phyloP scores from a whole-genome alignment of 2,113 vertebrate genomes.

The Phrynocephalus versicolor region DNA sequence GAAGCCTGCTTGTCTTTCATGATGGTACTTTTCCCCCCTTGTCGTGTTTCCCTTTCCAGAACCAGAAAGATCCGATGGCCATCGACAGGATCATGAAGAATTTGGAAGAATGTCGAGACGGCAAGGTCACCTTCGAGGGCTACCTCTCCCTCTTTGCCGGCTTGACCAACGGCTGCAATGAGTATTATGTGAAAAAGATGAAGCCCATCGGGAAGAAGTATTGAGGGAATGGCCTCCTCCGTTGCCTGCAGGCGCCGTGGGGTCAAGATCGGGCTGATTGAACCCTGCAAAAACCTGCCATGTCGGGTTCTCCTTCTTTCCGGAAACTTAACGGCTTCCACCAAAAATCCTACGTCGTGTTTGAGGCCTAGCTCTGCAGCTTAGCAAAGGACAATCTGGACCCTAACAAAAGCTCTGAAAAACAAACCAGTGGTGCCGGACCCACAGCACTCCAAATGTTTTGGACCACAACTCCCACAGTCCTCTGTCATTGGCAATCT shows the following conservation, averaged over 20 bases:
- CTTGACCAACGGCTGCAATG: constrained; percentile 79
- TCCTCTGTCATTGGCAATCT: no score
- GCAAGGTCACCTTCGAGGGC: constrained; percentile 73
- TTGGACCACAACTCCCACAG: no score
- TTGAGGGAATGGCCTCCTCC: accelerated
- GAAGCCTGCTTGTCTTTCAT: no score
- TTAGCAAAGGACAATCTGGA: background rate
- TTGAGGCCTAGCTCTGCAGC: constrained; percentile 1
- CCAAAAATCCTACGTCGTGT: background rate
- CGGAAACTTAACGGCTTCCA: background rate
- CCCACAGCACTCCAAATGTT: no score
- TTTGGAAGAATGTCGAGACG: constrained; percentile 75
- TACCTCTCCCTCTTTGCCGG: constrained; percentile 75
- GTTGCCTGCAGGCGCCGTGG: background rate
- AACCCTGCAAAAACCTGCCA: background rate
- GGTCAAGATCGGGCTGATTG: no score
- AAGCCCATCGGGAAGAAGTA: constrained; percentile 72
- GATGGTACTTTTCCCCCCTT: no score
- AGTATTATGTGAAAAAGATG: constrained; percentile 78
- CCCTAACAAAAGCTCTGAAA: background rate
- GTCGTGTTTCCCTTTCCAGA: constrained; percentile 41
- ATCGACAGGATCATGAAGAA: constrained; percentile 79
- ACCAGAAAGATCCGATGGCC: constrained; percentile 74
- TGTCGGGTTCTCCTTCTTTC: background rate
- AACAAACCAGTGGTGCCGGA: no score